Evolutionary conservation across 2,113 vertebrate species (phyloP).

Genomic region (Danionella cerebrum): DNA sequence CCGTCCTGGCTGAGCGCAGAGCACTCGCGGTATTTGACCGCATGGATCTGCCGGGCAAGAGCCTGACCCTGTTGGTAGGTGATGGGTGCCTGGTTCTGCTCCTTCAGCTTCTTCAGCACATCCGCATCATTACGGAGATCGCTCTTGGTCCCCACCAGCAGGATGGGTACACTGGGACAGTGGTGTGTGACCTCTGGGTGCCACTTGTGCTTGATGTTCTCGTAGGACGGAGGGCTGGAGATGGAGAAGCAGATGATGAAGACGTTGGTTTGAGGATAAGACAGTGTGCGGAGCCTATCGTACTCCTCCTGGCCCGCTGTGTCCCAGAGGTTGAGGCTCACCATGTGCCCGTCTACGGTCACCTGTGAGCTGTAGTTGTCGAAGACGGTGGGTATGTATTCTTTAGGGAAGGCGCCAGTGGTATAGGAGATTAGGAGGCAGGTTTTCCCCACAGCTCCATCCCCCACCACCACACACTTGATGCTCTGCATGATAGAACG

Average conservation of each 20-base stretch:
- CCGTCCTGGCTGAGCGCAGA: slow-evolving; percentile 91
- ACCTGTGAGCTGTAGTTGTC: slow-evolving; percentile 56
- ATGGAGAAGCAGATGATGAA: slow-evolving; percentile 96
- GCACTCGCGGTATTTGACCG: slow-evolving; percentile 88
- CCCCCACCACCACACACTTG: slow-evolving; percentile 43
- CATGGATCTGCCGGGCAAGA: slow-evolving; percentile 84
- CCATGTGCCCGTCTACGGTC: slow-evolving; percentile 72
- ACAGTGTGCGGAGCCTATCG: slow-evolving; percentile 84
- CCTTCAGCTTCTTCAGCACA: slow-evolving; percentile 80
- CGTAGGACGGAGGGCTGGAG: slow-evolving; percentile 86
- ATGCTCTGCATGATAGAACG: slow-evolving; percentile 41
- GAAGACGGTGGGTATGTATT: slow-evolving; percentile 39
- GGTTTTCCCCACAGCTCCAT: slow-evolving; percentile 33
- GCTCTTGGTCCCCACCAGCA: slow-evolving; percentile 93
- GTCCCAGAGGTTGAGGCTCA: slow-evolving; percentile 91
- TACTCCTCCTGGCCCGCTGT: slow-evolving; percentile 93
- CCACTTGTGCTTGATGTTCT: slow-evolving; percentile 95
- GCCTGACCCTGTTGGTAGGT: slow-evolving; percentile 76
- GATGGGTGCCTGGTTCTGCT: slow-evolving; percentile 83
- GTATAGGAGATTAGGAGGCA: slow-evolving; percentile 39
- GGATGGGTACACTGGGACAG: slow-evolving; percentile 85
- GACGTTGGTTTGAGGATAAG: slow-evolving; percentile 92
- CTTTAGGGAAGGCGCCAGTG: slow-evolving; percentile 38
- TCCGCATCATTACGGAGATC: slow-evolving; percentile 82
- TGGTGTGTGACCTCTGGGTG: slow-evolving; percentile 93